Evolutionary conservation across 1,140 invertebrate species (phyloP).

Genomic region (Steinernema khuongi): DNA sequence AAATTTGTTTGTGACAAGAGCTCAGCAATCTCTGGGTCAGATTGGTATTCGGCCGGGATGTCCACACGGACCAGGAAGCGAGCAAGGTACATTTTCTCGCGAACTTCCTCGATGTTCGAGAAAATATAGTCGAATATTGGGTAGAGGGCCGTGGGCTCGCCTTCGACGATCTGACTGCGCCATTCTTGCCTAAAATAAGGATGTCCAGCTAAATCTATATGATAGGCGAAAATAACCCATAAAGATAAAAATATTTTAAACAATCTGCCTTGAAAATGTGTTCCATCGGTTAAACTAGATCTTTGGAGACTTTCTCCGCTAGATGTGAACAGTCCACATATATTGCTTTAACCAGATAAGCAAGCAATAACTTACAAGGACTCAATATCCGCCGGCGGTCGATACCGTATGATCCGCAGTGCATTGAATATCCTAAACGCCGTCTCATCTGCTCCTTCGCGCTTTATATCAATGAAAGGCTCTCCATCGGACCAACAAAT

Average conservation of each 20-base stretch:
- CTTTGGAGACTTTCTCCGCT: too few relatives aligned
- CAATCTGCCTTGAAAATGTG: too few relatives aligned
- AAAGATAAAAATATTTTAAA: too few relatives aligned
- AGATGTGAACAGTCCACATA: too few relatives aligned
- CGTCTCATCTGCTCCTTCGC: neutral
- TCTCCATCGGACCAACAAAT: neutral
- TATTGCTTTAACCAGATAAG: too few relatives aligned
- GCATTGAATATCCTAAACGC: neutral
- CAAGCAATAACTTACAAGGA: neutral
- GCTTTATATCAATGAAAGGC: neutral
- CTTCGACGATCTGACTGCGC: slow-evolving; percentile 27
- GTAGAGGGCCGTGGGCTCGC: slow-evolving; percentile 9
- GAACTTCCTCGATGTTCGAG: slow-evolving; percentile 16
- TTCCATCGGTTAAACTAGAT: too few relatives aligned
- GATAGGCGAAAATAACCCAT: too few relatives aligned
- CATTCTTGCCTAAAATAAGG: slow-evolving; percentile 21
- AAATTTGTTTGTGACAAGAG: neutral
- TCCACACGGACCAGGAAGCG: slow-evolving; percentile 25
- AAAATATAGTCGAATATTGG: slow-evolving; percentile 19
- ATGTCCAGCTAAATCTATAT: too few relatives aligned
- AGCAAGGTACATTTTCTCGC: slow-evolving; percentile 27
- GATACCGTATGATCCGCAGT: neutral
- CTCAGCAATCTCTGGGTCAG: neutral
- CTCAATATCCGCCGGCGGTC: neutral
- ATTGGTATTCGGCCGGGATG: slow-evolving; percentile 17